Percentiles rank a stretch among this genome's conserved stretches.
Conservation (phyloP, 2,888 invertebrate species). For the Lysandra bellargus region DNA sequence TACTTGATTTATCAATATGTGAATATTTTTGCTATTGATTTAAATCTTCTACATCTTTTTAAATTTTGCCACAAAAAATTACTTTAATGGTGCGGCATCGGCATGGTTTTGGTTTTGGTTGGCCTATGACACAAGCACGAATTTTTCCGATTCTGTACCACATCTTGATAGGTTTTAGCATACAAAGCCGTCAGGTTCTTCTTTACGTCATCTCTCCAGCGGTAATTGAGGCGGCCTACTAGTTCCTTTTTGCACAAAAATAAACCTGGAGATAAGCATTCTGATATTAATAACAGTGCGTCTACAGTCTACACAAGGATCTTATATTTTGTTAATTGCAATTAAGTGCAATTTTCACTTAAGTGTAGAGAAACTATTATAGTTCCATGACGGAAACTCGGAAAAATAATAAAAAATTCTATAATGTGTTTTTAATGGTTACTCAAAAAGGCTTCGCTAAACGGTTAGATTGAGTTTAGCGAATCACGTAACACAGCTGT, state of each 20-base stretch:
- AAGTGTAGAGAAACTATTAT: not conserved
- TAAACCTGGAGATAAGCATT: not conserved
- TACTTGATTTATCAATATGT: not conserved
- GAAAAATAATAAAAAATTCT: not conserved
- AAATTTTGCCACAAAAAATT: not conserved
- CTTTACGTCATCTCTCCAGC: too few relatives aligned
- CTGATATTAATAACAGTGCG: not conserved
- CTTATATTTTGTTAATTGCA: not conserved
- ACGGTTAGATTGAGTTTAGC: constrained; percentile 20
- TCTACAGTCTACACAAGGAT: too few relatives aligned
- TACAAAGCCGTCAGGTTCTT: too few relatives aligned
- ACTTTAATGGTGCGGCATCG: too few relatives aligned
- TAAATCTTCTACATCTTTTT: not conserved
- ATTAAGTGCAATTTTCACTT: not conserved
- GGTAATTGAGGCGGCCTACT: too few relatives aligned
- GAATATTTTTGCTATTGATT: not conserved
- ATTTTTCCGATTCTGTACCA: too few relatives aligned
- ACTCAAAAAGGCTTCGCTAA: constrained; percentile 24
- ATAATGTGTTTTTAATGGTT: constrained; percentile 27
- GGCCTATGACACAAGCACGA: too few relatives aligned
- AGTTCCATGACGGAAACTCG: not conserved
- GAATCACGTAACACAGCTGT: constrained; percentile 19
- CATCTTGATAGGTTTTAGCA: too few relatives aligned
- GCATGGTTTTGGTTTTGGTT: too few relatives aligned
- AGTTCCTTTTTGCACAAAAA: too few relatives aligned